Evolutionary conservation across 1,140 invertebrate species (phyloP).

Genomic region (Pomacea maculata): DNA sequence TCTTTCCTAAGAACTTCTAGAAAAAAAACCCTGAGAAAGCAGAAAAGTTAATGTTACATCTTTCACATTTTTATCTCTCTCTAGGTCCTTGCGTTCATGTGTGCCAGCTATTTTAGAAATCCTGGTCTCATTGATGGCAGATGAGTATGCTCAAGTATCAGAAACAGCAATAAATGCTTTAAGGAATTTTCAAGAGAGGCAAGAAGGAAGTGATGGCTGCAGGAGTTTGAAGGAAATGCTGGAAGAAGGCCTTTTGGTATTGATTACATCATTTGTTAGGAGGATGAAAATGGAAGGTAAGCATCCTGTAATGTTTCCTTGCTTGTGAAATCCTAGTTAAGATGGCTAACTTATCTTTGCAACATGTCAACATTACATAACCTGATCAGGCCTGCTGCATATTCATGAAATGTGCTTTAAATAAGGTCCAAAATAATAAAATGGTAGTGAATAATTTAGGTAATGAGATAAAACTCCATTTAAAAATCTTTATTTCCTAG

Average conservation of each 20-base stretch:
- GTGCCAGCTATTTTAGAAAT: slow-evolving; percentile 49
- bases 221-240: slow-evolving; percentile 52
- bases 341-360: neutral
- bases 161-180: slow-evolving; percentile 39
- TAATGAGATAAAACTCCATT: too few relatives aligned
- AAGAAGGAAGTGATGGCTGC: slow-evolving; percentile 32
- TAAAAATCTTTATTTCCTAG: too few relatives aligned
- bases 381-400: neutral
- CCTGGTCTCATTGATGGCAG: slow-evolving; percentile 48
- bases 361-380: neutral
- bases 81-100: slow-evolving; percentile 46
- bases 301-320: neutral
- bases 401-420: too few relatives aligned
- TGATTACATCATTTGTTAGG: slow-evolving; percentile 51
- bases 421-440: too few relatives aligned
- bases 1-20: neutral
- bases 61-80: slow-evolving; percentile 23
- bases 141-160: slow-evolving; percentile 51
- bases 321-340: neutral
- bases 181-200: slow-evolving; percentile 40
- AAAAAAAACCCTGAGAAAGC: neutral
- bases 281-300: slow-evolving; percentile 52
- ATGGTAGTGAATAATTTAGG: too few relatives aligned
- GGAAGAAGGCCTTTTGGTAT: slow-evolving; percentile 52
- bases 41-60: neutral